phyloP scores from a whole-genome alignment of 2,797 vertebrate species.

The Phylloscopus collybita region DNA sequence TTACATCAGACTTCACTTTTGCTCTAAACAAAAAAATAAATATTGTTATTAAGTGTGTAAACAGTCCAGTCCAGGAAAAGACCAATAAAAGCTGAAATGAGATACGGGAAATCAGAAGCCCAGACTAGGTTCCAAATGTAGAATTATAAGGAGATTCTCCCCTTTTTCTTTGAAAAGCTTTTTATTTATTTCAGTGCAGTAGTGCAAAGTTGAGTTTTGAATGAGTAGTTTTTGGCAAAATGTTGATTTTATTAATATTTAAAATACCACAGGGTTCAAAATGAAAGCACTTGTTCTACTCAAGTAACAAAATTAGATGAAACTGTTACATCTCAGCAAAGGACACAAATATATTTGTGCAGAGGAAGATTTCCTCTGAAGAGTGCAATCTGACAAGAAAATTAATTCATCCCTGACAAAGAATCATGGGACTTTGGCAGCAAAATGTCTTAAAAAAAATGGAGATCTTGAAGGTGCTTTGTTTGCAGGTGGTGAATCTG shows the following conservation, averaged over 20 bases:
- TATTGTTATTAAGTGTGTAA: not conserved
- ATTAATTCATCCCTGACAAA: constrained; percentile 16
- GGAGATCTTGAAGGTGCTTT: not conserved
- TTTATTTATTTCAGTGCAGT: not conserved
- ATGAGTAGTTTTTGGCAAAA: not conserved
- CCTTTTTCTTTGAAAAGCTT: not conserved
- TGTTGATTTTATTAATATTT: not conserved
- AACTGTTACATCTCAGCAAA: not conserved
- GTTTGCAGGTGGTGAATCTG: constrained; percentile 4
- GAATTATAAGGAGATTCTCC: not conserved
- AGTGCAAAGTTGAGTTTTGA: not conserved
- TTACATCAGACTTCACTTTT: not conserved
- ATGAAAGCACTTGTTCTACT: not conserved
- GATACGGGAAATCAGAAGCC: not conserved
- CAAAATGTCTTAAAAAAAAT: constrained; percentile 8
- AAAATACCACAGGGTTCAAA: not conserved
- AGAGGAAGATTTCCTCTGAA: not conserved
- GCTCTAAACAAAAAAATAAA: not conserved
- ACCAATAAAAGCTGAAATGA: not conserved
- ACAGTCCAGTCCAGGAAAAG: not conserved
- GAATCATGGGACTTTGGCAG: constrained; percentile 18
- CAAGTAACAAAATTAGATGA: not conserved
- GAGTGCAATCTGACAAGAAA: not conserved
- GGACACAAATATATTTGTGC: not conserved
- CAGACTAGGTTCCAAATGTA: not conserved